phyloP scores from a whole-genome alignment of 2,888 invertebrate genomes.

The Oscheius sp. region DNA sequence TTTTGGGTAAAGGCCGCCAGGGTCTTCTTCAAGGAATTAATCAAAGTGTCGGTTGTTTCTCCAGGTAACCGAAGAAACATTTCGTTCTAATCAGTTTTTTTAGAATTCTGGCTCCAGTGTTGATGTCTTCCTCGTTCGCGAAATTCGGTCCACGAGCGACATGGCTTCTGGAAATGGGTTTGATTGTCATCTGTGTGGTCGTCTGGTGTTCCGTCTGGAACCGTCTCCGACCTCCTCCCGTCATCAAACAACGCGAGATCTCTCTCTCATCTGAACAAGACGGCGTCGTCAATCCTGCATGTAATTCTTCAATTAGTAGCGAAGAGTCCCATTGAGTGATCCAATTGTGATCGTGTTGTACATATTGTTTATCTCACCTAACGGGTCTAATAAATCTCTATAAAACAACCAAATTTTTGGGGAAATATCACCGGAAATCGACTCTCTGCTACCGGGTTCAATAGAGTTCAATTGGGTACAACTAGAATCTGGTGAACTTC shows the following conservation, averaged over 20 bases:
- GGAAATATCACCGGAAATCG: too few species aligned
- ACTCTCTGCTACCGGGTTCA: too few species aligned
- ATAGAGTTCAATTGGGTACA: too few species aligned
- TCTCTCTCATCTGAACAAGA: background rate
- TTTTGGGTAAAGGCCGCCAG: constrained; percentile 37
- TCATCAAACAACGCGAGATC: constrained; percentile 23
- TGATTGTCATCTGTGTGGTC: constrained; percentile 41
- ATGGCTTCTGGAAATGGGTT: constrained; percentile 52
- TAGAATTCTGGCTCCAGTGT: too few species aligned
- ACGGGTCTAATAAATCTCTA: constrained; percentile 13
- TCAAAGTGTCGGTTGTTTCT: constrained; percentile 56
- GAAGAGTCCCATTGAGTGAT: background rate
- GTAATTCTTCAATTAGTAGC: background rate
- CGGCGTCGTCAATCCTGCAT: constrained; percentile 21
- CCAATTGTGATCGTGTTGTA: background rate
- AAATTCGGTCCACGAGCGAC: constrained; percentile 52
- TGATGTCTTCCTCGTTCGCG: constrained; percentile 38
- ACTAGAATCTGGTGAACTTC: too few species aligned
- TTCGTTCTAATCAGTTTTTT: too few species aligned
- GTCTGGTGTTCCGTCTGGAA: constrained; percentile 40
- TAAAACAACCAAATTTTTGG: background rate
- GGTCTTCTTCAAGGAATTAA: constrained; percentile 59
- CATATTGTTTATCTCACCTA: background rate
- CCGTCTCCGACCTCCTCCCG: constrained; percentile 3
- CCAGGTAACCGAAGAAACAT: too few species aligned